Evolutionary conservation across 2,113 vertebrate genomes (phyloP).

Genomic region (Emydocephalus ijimae): DNA sequence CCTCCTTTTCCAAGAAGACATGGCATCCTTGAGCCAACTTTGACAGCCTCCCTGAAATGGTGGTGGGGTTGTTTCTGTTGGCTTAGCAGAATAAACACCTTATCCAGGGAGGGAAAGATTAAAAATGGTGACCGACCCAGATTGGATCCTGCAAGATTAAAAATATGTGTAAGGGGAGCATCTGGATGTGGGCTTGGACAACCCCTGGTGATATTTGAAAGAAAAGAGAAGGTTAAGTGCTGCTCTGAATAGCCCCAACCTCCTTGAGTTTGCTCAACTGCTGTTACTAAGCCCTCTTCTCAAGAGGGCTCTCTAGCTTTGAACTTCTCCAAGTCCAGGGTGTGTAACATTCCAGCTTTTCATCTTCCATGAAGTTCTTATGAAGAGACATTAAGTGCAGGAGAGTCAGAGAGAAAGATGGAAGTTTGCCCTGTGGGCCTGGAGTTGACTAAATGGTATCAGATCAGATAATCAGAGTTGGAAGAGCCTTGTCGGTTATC

Average conservation of each 20-base stretch:
- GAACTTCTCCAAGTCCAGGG: background rate
- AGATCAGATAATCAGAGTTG: too few species aligned
- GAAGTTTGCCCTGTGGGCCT: background rate
- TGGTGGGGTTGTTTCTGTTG: background rate
- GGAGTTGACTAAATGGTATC: background rate
- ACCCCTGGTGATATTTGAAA: background rate
- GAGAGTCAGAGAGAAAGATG: background rate
- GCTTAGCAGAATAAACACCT: background rate
- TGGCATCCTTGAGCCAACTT: background rate
- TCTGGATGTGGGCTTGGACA: background rate
- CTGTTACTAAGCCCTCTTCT: background rate
- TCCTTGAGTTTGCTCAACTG: background rate
- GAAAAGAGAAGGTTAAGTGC: background rate
- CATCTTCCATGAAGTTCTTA: background rate
- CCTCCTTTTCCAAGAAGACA: background rate
- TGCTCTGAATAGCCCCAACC: background rate
- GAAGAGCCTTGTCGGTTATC: too few species aligned
- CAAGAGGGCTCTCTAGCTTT: background rate
- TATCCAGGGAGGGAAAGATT: background rate
- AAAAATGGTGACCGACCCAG: background rate
- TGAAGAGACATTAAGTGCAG: background rate
- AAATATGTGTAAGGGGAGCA: background rate
- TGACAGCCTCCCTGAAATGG: background rate
- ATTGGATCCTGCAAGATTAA: background rate
- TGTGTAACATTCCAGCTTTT: background rate